phyloP scores from a whole-genome alignment of 2,888 invertebrate species.

The Metalampra italica region DNA sequence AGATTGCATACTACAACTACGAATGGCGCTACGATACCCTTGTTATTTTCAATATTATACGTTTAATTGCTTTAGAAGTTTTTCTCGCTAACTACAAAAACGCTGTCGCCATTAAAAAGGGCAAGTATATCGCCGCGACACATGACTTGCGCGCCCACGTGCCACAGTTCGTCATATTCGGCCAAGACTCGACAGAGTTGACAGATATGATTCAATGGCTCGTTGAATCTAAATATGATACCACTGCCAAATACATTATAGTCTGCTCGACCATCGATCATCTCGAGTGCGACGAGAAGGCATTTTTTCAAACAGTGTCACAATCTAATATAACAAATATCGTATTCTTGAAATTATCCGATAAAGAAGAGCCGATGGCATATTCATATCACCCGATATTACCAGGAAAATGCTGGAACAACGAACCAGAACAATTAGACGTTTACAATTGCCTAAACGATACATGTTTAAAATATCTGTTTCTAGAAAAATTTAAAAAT shows the following conservation, averaged over 20 bases:
- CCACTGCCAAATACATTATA: conserved; percentile 40
- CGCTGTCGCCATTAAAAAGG: conserved; percentile 32
- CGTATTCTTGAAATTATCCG: conserved; percentile 30
- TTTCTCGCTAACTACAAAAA: conserved; percentile 39
- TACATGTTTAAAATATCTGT: conserved; percentile 32
- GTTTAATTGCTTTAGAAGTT: conserved; percentile 28
- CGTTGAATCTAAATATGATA: conserved; percentile 32
- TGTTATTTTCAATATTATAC: conserved; percentile 33
- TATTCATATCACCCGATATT: conserved; percentile 33
- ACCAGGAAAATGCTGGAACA: conserved; percentile 34
- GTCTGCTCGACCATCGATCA: conserved; percentile 30
- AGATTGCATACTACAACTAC: conserved; percentile 48
- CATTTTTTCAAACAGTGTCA: conserved; percentile 33
- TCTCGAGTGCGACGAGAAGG: conserved; percentile 33
- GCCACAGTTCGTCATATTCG: conserved; percentile 44
- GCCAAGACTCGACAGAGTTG: conserved; percentile 32
- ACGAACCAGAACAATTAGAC: conserved; percentile 27
- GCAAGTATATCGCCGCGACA: conserved; percentile 16
- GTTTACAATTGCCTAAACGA: conserved; percentile 24
- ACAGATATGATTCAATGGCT: conserved; percentile 32
- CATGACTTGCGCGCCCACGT: conserved; percentile 11
- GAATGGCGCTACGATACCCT: conserved; percentile 49
- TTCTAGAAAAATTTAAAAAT: conserved; percentile 36
- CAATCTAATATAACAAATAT: conserved; percentile 33
- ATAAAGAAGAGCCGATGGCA: conserved; percentile 17